phyloP scores from a whole-genome alignment of 2,888 invertebrate species.

The Drosophila subsilvestris region DNA sequence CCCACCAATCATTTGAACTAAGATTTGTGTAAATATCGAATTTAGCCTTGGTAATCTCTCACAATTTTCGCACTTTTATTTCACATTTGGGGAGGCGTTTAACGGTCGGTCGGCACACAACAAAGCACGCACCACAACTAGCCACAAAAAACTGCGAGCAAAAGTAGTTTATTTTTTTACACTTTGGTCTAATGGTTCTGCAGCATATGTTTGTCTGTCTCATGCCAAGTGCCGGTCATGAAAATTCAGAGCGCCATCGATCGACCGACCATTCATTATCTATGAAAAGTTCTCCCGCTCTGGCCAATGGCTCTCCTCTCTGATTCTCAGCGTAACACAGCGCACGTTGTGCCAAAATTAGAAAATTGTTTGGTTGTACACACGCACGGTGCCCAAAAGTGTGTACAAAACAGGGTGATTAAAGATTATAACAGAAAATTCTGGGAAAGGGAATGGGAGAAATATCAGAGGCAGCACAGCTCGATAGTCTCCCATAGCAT shows the following conservation, averaged over 20 bases:
- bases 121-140: slow-evolving; percentile 73
- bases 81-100: slow-evolving; percentile 38
- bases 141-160: slow-evolving; percentile 43
- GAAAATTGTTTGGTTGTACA: slow-evolving; percentile 47
- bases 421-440: too few relatives aligned
- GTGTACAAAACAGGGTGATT: too few relatives aligned
- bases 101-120: slow-evolving; percentile 59
- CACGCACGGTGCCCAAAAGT: slow-evolving; percentile 24
- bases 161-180: slow-evolving; percentile 29
- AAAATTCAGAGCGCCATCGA: slow-evolving; percentile 56
- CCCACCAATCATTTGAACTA: slow-evolving; percentile 71
- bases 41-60: slow-evolving; percentile 8
- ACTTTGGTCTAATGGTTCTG: slow-evolving; percentile 13
- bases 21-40: slow-evolving; percentile 56
- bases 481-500: too few relatives aligned
- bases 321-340: slow-evolving; percentile 11
- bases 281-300: slow-evolving; percentile 48
- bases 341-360: slow-evolving; percentile 78
- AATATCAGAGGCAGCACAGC: too few relatives aligned
- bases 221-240: slow-evolving; percentile 77
- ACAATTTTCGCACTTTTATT: slow-evolving; percentile 37
- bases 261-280: slow-evolving; percentile 43
- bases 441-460: too few relatives aligned
- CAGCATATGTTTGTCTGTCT: slow-evolving; percentile 23
- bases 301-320: slow-evolving; percentile 23